Evolutionary conservation across 1,140 invertebrate species (phyloP).

Genomic region (Drosophila sucinea): DNA sequence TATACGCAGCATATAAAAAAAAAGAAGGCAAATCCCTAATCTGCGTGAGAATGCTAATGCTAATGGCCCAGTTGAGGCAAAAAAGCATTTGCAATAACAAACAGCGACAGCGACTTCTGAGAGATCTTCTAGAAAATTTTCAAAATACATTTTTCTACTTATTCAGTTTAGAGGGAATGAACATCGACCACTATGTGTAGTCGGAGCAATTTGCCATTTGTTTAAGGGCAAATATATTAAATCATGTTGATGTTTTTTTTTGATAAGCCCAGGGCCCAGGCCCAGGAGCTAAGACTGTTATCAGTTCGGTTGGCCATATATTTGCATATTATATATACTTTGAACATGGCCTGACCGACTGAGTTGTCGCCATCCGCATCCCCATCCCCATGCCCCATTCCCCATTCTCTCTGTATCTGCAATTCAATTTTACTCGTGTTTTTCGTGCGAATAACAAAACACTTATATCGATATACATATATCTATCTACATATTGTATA

Average conservation of each 20-base stretch:
- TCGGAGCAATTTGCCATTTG: conserved; percentile 27
- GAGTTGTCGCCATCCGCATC: conserved; percentile 2
- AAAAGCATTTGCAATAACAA: conserved; percentile 5
- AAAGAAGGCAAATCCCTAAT: conserved; percentile 37
- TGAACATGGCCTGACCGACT: conserved; percentile 41
- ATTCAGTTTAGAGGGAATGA: conserved; percentile 20
- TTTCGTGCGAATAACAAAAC: conserved; percentile 52
- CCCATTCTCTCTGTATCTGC: conserved; percentile 41
- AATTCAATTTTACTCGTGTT: conserved; percentile 34
- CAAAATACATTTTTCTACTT: conserved; percentile 31
- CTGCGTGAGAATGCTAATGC: conserved; percentile 75
- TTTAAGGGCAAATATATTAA: conserved; percentile 72
- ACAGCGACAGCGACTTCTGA: not conserved
- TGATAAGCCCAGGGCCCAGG: conserved; percentile 57
- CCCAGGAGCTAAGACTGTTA: conserved; percentile 43
- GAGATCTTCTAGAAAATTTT: conserved; percentile 7
- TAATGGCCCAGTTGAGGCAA: conserved; percentile 30
- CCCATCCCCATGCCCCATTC: not conserved
- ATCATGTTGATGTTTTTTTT: conserved; percentile 63
- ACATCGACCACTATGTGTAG: conserved; percentile 20
- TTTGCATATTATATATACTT: conserved; percentile 57
- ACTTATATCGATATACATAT: conserved; percentile 25
- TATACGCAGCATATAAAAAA: conserved; percentile 31
- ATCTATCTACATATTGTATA: not conserved
- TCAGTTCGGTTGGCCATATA: conserved; percentile 53